Conservation (phyloP, 2,113 vertebrate genomes). For the Calidris pugnax region DNA sequence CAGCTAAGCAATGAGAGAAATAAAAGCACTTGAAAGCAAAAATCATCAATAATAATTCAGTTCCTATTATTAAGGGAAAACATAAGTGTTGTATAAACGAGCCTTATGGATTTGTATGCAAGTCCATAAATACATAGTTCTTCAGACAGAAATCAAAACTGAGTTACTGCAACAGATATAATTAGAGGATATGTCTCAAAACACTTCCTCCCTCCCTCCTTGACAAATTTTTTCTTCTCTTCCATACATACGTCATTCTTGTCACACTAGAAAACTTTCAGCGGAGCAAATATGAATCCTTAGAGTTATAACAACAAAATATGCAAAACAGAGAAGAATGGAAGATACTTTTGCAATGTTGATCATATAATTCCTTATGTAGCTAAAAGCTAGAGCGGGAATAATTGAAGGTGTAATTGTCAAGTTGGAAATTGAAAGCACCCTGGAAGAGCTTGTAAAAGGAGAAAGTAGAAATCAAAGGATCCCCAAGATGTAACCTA, state of each 20-base stretch:
- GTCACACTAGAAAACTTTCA: neutral
- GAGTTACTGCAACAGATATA: slow-evolving; percentile 10
- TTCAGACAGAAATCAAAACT: slow-evolving; percentile 19
- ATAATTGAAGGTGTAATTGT: neutral
- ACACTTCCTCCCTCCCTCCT: neutral
- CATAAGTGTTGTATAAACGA: slow-evolving; percentile 31
- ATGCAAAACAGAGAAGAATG: neutral
- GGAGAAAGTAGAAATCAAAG: neutral
- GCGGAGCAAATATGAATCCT: neutral
- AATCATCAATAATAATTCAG: slow-evolving; percentile 34
- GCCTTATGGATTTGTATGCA: neutral
- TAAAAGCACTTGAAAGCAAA: slow-evolving; percentile 49
- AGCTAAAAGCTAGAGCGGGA: neutral
- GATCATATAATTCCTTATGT: neutral
- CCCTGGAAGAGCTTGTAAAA: neutral
- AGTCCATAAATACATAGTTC: neutral
- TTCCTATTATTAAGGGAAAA: slow-evolving; percentile 30
- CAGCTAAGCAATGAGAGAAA: slow-evolving; percentile 40
- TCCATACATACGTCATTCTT: neutral
- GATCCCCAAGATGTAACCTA: neutral
- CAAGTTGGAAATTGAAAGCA: neutral
- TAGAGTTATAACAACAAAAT: neutral
- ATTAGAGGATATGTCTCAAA: slow-evolving; percentile 14
- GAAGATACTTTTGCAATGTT: neutral
- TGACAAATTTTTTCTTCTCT: neutral